These are phyloP conservation scores for Dunckerocampus dactyliophorus DNA, from an alignment of 2,113 vertebrate genomes.

Conservation along the genomic window DNA sequence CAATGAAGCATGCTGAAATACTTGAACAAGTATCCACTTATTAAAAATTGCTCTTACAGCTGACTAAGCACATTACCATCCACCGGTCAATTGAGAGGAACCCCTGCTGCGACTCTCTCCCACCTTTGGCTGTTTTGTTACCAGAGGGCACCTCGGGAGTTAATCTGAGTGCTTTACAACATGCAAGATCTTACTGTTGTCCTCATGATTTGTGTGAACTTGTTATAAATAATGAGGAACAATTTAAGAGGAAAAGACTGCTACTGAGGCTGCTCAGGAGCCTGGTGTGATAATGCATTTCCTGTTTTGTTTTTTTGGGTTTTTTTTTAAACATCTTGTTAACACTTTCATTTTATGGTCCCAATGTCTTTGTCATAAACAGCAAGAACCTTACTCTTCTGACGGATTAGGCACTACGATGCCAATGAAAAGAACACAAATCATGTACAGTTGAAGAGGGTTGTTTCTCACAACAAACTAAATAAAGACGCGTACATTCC, in stretches of 20 bases:
- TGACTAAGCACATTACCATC: slow-evolving; percentile 52
- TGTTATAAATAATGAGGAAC: slow-evolving; percentile 46
- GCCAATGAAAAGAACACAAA: slow-evolving; percentile 36
- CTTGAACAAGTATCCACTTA: slow-evolving; percentile 32
- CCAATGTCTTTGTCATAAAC: slow-evolving; percentile 47
- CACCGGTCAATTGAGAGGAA: slow-evolving; percentile 33
- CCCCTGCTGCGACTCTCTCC: slow-evolving; percentile 42
- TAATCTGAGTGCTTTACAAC: slow-evolving; percentile 38
- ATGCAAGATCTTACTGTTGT: slow-evolving; percentile 16
- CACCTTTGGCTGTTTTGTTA: slow-evolving; percentile 45
- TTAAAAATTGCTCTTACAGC: slow-evolving; percentile 55
- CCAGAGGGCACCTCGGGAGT: slow-evolving; percentile 25
- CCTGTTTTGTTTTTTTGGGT: slow-evolving; percentile 50
- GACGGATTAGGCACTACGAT: slow-evolving; percentile 25
- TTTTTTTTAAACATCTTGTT: slow-evolving; percentile 38
- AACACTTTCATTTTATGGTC: slow-evolving; percentile 55
- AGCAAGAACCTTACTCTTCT: slow-evolving; percentile 31
- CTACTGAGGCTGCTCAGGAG: slow-evolving; percentile 16
- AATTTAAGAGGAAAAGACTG: slow-evolving; percentile 12
- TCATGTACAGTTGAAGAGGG: slow-evolving; percentile 14
- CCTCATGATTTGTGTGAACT: slow-evolving; percentile 33
- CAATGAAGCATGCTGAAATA: slow-evolving; percentile 37
- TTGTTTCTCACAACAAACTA: slow-evolving; percentile 11
- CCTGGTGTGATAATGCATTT: slow-evolving; percentile 33
- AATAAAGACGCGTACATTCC: background rate